phyloP scores from a whole-genome alignment of 2,113 vertebrate genomes.

The Pheucticus melanocephalus region DNA sequence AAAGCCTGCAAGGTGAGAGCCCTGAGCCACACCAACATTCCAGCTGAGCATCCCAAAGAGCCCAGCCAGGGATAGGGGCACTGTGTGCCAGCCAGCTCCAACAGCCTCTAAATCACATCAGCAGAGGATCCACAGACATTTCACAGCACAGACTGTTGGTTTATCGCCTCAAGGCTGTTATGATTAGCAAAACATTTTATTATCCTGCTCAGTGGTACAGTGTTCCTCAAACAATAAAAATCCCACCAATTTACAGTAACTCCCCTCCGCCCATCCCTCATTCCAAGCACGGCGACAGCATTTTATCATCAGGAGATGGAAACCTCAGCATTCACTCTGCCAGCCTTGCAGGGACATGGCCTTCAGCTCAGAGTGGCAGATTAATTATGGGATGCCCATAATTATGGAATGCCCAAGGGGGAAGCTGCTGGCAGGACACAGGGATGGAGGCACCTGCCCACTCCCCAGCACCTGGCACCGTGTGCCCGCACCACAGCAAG shows the following conservation, averaged over 20 bases:
- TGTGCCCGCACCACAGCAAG: rapidly evolving
- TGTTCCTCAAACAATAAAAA: not conserved
- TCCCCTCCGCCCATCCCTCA: rapidly evolving
- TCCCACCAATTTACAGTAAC: not conserved
- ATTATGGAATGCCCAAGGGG: not conserved
- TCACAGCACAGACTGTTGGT: not conserved
- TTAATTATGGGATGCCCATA: not conserved
- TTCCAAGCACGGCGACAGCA: not conserved
- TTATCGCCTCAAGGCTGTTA: not conserved
- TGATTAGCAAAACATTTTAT: not conserved
- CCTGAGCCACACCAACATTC: not conserved
- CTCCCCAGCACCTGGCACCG: not conserved
- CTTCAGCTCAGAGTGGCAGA: not conserved
- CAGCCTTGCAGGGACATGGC: not conserved
- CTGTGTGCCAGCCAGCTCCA: not conserved
- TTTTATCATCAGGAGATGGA: rapidly evolving
- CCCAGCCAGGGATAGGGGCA: not conserved
- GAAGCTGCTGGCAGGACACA: not conserved
- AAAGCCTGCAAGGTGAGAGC: not conserved
- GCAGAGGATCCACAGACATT: not conserved
- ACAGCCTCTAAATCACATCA: not conserved
- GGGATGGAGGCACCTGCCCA: not conserved
- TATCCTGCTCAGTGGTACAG: not conserved
- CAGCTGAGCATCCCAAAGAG: rapidly evolving
- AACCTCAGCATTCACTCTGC: not conserved